Conservation (phyloP, 2,888 invertebrate genomes). For the Chrysomela aeneicollis region DNA sequence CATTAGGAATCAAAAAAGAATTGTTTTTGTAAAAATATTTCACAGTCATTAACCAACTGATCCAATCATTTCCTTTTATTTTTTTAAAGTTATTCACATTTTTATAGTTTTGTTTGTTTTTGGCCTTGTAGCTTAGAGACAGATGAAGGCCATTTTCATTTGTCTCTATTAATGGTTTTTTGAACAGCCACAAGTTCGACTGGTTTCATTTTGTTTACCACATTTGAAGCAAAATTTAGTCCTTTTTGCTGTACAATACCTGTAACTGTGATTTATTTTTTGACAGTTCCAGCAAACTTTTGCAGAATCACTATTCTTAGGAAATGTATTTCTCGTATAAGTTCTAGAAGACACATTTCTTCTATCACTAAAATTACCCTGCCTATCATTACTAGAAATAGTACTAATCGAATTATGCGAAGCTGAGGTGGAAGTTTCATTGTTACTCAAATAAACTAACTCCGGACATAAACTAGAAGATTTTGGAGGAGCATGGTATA, state of each 20-base stretch:
- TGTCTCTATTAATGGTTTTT: slow-evolving; percentile 6
- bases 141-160: neutral
- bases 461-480: slow-evolving; percentile 13
- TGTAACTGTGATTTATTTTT: slow-evolving; percentile 12
- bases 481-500: slow-evolving; percentile 16
- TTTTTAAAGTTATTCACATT: neutral
- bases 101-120: slow-evolving; percentile 7
- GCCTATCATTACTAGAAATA: neutral
- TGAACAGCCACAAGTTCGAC: slow-evolving; percentile 17
- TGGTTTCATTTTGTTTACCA: slow-evolving; percentile 17
- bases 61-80: slow-evolving; percentile 9
- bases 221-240: slow-evolving; percentile 22
- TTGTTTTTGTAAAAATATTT: slow-evolving; percentile 14
- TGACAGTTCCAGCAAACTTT: slow-evolving; percentile 21
- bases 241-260: slow-evolving; percentile 11
- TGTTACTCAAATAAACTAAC: slow-evolving; percentile 15
- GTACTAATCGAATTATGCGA: slow-evolving; percentile 9
- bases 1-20: neutral
- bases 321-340: neutral
- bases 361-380: neutral
- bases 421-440: slow-evolving; percentile 12
- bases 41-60: neutral
- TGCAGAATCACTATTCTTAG: neutral
- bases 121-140: neutral
- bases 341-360: neutral